These are phyloP conservation scores for Acropternis orthonyx DNA, from an alignment of 2,797 vertebrate species.

Conservation along the genomic window DNA sequence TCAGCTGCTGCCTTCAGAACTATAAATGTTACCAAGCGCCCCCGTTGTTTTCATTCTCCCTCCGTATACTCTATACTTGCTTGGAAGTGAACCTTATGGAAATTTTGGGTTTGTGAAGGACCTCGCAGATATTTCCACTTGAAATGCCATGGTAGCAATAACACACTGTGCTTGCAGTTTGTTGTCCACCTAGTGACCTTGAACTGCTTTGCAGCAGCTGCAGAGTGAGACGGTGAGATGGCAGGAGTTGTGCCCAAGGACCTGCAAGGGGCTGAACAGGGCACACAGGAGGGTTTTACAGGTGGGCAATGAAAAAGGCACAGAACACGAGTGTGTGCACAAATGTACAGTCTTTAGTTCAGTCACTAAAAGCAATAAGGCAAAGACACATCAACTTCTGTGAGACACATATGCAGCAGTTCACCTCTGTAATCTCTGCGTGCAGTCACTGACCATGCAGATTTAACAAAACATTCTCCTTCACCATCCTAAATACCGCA, in stretches of 20 bases:
- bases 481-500: background rate
- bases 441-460: background rate
- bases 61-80: conserved; percentile 28
- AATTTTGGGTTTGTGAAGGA: conserved; percentile 51
- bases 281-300: background rate
- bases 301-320: background rate
- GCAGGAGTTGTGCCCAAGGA: background rate
- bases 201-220: background rate
- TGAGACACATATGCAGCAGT: background rate
- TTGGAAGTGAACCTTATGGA: conserved; percentile 58
- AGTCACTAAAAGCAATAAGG: background rate
- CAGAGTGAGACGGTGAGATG: background rate
- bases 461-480: background rate
- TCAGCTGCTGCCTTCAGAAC: conserved; percentile 53
- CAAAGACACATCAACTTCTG: background rate
- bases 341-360: background rate
- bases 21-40: conserved; percentile 50
- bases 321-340: background rate
- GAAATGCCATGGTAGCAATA: conserved; percentile 48
- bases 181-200: conserved; percentile 40
- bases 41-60: conserved; percentile 50
- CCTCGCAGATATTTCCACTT: conserved; percentile 62
- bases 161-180: background rate
- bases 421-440: background rate
- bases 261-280: accelerated